These are phyloP conservation scores for Lemur catta DNA, from an alignment of 2,797 vertebrate genomes.

Conservation along the genomic window DNA sequence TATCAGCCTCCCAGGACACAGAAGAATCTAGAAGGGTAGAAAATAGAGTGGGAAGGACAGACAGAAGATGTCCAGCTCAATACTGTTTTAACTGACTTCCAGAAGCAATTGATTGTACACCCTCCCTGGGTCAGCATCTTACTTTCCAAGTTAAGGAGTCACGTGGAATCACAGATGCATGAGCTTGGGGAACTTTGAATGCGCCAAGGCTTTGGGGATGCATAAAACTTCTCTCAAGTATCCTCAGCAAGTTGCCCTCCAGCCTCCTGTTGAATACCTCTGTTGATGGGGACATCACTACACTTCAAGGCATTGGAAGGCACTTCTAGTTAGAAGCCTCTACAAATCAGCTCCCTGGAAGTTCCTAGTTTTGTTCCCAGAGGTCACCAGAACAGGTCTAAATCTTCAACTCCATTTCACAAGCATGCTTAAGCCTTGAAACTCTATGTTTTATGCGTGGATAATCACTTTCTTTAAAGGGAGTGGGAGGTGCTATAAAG, in stretches of 20 bases:
- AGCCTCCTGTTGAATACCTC: background rate
- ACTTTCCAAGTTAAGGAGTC: background rate
- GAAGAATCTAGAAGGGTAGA: background rate
- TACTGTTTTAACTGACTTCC: background rate
- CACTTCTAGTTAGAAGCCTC: background rate
- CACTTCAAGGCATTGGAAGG: background rate
- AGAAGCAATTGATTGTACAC: background rate
- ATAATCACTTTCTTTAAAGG: constrained; percentile 1
- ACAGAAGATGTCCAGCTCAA: background rate
- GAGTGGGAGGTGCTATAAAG: background rate
- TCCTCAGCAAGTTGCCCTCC: background rate
- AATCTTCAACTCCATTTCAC: background rate
- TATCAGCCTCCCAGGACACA: background rate
- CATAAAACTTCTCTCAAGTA: background rate
- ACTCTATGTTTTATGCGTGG: background rate
- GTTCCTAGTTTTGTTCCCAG: background rate
- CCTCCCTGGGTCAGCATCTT: background rate
- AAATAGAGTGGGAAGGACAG: background rate
- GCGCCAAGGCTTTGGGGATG: background rate
- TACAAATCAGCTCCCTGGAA: background rate
- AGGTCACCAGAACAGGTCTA: background rate
- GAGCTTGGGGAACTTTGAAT: background rate
- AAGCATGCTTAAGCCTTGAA: background rate
- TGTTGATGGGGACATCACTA: background rate
- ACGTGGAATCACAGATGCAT: background rate